Percentiles rank a stretch among this genome's conserved stretches.
These are phyloP conservation scores for Plebejus anna DNA, from an alignment of 2,888 invertebrate species.

Conservation along the genomic window DNA sequence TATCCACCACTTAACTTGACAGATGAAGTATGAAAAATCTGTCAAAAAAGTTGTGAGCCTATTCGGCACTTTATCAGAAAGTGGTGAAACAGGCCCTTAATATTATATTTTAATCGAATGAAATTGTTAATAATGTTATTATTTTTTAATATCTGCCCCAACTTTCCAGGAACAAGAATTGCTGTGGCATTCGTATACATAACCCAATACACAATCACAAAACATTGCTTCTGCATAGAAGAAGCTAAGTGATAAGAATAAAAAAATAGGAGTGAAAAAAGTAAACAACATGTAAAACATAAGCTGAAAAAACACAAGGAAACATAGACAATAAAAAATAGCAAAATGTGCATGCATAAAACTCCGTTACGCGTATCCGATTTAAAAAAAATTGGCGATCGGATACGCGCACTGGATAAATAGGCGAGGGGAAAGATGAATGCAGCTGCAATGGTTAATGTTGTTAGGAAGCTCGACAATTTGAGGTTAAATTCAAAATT, in stretches of 20 bases:
- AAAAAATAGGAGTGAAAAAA: conserved; percentile 39
- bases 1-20: too few relatives aligned
- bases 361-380: conserved; percentile 32
- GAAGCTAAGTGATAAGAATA: conserved; percentile 50
- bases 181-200: conserved; percentile 58
- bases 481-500: conserved; percentile 51
- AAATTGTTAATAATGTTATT: conserved; percentile 14
- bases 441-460: conserved; percentile 73
- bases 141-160: conserved; percentile 40
- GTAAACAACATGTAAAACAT: conserved; percentile 37
- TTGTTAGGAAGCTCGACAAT: conserved; percentile 54
- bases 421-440: conserved; percentile 46
- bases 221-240: conserved; percentile 76
- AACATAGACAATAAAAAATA: conserved; percentile 39
- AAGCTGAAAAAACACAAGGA: conserved; percentile 34
- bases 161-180: conserved; percentile 62
- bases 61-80: too few relatives aligned
- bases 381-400: conserved; percentile 27
- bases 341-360: conserved; percentile 44
- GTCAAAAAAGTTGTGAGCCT: too few relatives aligned
- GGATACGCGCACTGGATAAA: conserved; percentile 32
- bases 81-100: too few relatives aligned
- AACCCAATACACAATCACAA: conserved; percentile 32
- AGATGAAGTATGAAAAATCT: too few relatives aligned
- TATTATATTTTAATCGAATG: not conserved